phyloP scores from a whole-genome alignment of 2,797 vertebrate species.

The Pterois miles region DNA sequence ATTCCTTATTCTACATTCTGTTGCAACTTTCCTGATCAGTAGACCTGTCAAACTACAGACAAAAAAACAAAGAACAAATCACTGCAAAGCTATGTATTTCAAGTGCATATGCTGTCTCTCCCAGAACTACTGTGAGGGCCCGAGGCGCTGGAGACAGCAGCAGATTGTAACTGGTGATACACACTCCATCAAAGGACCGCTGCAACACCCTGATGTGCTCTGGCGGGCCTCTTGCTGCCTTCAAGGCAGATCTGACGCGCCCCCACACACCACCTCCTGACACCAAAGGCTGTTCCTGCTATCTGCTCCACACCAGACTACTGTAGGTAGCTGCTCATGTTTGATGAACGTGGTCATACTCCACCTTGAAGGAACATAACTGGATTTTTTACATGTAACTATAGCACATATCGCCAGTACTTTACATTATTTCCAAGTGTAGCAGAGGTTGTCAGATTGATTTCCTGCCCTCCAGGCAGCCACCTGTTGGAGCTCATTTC shows the following conservation, averaged over 20 bases:
- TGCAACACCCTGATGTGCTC: slow-evolving; percentile 56
- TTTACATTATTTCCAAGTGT: slow-evolving; percentile 54
- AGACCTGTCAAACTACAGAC: slow-evolving; percentile 48
- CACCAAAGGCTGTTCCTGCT: slow-evolving; percentile 47
- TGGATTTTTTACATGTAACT: slow-evolving; percentile 50
- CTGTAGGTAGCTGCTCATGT: slow-evolving; percentile 39
- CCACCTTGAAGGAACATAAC: slow-evolving; percentile 30
- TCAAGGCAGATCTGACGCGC: slow-evolving; percentile 50
- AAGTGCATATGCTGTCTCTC: slow-evolving; percentile 38
- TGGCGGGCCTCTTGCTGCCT: slow-evolving; percentile 53
- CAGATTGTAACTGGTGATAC: slow-evolving; percentile 66
- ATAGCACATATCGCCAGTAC: slow-evolving; percentile 40
- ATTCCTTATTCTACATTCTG: slow-evolving; percentile 33
- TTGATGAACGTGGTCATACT: slow-evolving; percentile 39
- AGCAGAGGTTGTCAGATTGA: slow-evolving; percentile 46
- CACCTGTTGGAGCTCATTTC: slow-evolving; percentile 68
- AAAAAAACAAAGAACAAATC: slow-evolving; percentile 36
- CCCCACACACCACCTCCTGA: slow-evolving; percentile 47
- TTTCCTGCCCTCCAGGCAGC: slow-evolving; percentile 65
- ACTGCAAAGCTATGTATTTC: slow-evolving; percentile 44
- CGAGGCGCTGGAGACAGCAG: slow-evolving; percentile 65
- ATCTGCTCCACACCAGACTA: slow-evolving; percentile 38
- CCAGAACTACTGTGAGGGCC: slow-evolving; percentile 52
- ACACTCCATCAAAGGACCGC: slow-evolving; percentile 66
- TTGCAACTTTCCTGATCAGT: slow-evolving; percentile 57